Evolutionary conservation across 2,113 vertebrate species (phyloP).

Genomic region (Trichomycterus rosablanca): DNA sequence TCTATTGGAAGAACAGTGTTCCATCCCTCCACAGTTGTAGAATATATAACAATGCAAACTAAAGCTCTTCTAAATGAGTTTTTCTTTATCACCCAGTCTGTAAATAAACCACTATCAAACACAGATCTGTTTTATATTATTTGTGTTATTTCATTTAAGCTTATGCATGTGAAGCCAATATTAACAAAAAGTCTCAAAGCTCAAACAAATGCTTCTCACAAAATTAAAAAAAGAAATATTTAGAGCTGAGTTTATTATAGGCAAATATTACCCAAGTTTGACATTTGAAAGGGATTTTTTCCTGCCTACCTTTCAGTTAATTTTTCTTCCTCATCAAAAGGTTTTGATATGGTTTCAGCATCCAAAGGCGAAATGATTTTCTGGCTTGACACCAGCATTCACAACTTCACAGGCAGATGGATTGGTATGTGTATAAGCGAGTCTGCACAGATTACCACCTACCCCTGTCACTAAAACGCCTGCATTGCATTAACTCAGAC

Average conservation of each 20-base stretch:
- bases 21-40: no score
- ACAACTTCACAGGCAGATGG: slow-evolving; percentile 34
- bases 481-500: not conserved
- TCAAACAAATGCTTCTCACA: slow-evolving; percentile 42
- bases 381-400: slow-evolving; percentile 31
- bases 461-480: slow-evolving; percentile 23
- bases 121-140: slow-evolving; percentile 40
- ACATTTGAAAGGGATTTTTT: slow-evolving; percentile 47
- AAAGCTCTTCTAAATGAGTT: no score
- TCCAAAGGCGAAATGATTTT: slow-evolving; percentile 39
- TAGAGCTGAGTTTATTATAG: slow-evolving; percentile 42
- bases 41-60: no score
- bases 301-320: not conserved
- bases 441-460: slow-evolving; percentile 34
- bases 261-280: slow-evolving; percentile 46
- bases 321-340: slow-evolving; percentile 8
- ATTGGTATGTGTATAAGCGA: slow-evolving; percentile 29
- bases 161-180: slow-evolving; percentile 53
- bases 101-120: slow-evolving; percentile 58
- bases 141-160: slow-evolving; percentile 12
- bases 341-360: slow-evolving; percentile 28
- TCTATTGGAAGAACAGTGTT: no score
- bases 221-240: slow-evolving; percentile 57
- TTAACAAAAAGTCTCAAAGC: slow-evolving; percentile 47
- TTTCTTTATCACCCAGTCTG: no score